Base-by-base conservation (phyloP, 2,888 invertebrate species). In the Zelleria hepariella region DNA sequence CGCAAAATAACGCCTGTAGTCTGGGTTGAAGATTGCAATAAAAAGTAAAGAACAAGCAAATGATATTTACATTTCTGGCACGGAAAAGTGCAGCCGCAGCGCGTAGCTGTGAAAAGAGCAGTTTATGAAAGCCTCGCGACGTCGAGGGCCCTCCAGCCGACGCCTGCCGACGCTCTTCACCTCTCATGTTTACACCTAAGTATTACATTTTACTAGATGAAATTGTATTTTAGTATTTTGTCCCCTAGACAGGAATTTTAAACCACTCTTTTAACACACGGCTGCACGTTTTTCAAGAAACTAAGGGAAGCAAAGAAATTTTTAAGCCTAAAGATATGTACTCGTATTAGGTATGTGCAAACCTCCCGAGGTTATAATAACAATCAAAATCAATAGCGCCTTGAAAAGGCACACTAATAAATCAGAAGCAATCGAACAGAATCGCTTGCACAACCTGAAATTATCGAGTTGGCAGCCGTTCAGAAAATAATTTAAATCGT, bases 401-500 rank as follows among this genome's bases (percentile, higher is more conserved):
- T 68, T 74, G 69, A 74, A 80, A 80, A 81, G 76, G 67, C 65
- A 62, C 65, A 65, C 67, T 62, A 73, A 82, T 82, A 82, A 82
- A 81, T 79, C 77, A 74, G 71, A 73, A 66, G 67, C 72, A 75
- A 78, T 79, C 77, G 70, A 69, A 74, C 77, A 66, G 72, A 70
- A 76, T 74, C 72, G 71, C 67, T 70, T 68, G 66, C 71, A 69
- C 67, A 73, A 72, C 71, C 70, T 67, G 67, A 71, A 70, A 77
- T 84, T 80, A 81, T 81, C 79, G 80, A 75, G 75, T 82, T 82
- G 82, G 84, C 82, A 85, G 74, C 79, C 74, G 80, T 81, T 80
- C 82, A 76, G 78, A 78, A 78, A 74, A 80, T 80, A 82, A 84
- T 82, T 82, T 79, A 80, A 76, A 70, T 72, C 68, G 32, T 24